Percentiles rank a stretch among this genome's conserved stretches.
phyloP scores from a whole-genome alignment of 2,797 vertebrate species.

The Oophaga sylvatica region DNA sequence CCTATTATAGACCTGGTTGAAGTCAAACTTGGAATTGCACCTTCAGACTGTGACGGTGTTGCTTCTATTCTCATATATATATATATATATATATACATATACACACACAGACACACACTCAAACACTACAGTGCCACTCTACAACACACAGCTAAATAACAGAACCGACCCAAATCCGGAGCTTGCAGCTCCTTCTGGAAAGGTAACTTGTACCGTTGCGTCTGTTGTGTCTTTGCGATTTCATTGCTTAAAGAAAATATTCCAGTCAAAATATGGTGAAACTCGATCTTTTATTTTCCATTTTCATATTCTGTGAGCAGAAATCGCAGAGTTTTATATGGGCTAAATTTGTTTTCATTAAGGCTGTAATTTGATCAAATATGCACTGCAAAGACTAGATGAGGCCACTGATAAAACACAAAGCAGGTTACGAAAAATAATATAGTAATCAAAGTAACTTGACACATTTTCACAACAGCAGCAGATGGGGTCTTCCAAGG shows the following conservation, averaged over 20 bases:
- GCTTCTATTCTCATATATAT: no score
- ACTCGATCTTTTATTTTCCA: slow-evolving; percentile 27
- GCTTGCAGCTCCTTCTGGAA: not conserved
- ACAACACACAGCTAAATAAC: not conserved
- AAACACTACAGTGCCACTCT: not conserved
- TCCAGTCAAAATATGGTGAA: slow-evolving; percentile 40
- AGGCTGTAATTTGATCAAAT: slow-evolving; percentile 49
- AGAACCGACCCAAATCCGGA: not conserved
- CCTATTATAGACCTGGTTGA: no score
- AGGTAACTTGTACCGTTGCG: not conserved
- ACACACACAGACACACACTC: no score
- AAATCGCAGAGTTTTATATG: slow-evolving; percentile 7
- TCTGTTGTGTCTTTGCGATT: slow-evolving; percentile 13
- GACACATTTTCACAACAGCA: slow-evolving; percentile 2
- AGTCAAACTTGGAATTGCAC: no score
- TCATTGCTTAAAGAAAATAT: slow-evolving; percentile 11
- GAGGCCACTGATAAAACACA: slow-evolving; percentile 28
- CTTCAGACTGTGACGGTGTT: no score
- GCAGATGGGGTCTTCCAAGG: slow-evolving; percentile 27
- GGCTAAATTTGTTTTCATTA: slow-evolving; percentile 54
- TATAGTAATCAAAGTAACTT: slow-evolving; percentile 29
- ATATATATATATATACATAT: no score
- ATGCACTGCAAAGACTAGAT: slow-evolving; percentile 27
- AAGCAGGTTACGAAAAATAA: slow-evolving; percentile 32
- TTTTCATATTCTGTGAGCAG: slow-evolving; percentile 20